These are phyloP conservation scores for Perognathus longimembris DNA, from an alignment of 2,113 vertebrate species.

Conservation along the genomic window DNA sequence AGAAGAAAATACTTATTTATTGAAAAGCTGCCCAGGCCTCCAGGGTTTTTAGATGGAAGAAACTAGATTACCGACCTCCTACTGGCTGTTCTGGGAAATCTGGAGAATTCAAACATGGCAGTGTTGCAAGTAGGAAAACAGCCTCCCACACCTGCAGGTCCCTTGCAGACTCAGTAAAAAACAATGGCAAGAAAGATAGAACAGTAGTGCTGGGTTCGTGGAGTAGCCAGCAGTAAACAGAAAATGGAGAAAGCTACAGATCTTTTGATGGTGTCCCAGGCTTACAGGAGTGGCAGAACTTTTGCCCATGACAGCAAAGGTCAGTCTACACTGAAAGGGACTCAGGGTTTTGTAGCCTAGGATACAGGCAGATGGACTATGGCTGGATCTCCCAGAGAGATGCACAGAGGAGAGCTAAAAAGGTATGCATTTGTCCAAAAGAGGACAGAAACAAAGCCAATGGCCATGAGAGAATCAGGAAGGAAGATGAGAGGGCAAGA, in stretches of 20 bases:
- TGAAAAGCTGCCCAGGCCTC: not conserved
- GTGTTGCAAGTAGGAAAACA: not conserved
- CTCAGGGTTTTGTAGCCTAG: not conserved
- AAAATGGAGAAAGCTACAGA: not conserved
- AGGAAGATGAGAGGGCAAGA: not conserved
- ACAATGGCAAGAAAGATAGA: not conserved
- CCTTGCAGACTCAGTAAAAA: not conserved
- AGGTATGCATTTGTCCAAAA: not conserved
- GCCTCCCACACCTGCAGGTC: not conserved
- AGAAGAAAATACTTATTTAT: constrained; percentile 56
- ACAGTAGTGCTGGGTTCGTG: not conserved
- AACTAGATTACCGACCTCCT: not conserved
- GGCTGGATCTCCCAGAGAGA: not conserved
- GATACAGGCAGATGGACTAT: rapidly evolving
- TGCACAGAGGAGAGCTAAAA: not conserved
- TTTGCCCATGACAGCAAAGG: not conserved
- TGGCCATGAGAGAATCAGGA: not conserved
- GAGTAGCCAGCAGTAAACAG: not conserved
- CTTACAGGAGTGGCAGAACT: not conserved
- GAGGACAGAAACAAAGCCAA: not conserved
- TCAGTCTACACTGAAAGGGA: not conserved
- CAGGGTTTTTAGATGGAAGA: not conserved
- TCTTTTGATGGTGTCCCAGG: not conserved
- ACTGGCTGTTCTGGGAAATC: not conserved
- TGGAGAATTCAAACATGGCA: not conserved